Conservation (phyloP, 2,797 vertebrate species). For the Rhinoraja longicauda region DNA sequence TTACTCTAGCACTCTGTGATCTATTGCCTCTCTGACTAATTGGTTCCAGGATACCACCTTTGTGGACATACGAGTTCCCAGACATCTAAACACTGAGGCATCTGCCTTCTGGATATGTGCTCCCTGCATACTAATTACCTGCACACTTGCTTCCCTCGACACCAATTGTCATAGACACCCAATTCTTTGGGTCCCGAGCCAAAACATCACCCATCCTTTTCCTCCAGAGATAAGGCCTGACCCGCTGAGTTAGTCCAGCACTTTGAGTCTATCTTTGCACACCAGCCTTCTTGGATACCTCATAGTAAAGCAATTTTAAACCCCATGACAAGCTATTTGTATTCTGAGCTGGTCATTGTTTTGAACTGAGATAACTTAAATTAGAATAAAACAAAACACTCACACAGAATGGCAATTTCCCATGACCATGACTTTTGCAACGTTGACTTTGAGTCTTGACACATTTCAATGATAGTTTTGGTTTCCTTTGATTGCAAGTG, state of each 20-base stretch:
- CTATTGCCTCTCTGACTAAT: too few relatives aligned
- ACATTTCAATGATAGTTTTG: slow-evolving; percentile 88
- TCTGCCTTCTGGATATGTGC: too few relatives aligned
- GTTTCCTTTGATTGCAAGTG: slow-evolving; percentile 81
- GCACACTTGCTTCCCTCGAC: too few relatives aligned
- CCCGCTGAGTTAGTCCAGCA: too few relatives aligned
- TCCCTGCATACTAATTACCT: too few relatives aligned
- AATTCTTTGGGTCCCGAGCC: too few relatives aligned
- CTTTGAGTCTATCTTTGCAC: too few relatives aligned
- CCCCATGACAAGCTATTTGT: not conserved
- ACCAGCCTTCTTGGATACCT: not conserved
- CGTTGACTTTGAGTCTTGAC: slow-evolving; percentile 92
- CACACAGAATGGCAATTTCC: slow-evolving; percentile 87
- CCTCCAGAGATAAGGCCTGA: too few relatives aligned
- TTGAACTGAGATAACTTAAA: not conserved
- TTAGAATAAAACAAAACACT: slow-evolving; percentile 54
- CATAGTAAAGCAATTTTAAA: not conserved
- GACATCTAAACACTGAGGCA: not conserved
- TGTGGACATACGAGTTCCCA: too few relatives aligned
- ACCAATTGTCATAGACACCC: too few relatives aligned
- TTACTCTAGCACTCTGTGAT: too few relatives aligned
- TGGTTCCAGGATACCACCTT: not conserved
- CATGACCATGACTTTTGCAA: slow-evolving; percentile 90
- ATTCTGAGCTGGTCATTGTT: not conserved
- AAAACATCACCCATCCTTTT: too few relatives aligned